Evolutionary conservation across 2,888 invertebrate genomes (phyloP).

Genomic region (Lepidochitona cinerea): DNA sequence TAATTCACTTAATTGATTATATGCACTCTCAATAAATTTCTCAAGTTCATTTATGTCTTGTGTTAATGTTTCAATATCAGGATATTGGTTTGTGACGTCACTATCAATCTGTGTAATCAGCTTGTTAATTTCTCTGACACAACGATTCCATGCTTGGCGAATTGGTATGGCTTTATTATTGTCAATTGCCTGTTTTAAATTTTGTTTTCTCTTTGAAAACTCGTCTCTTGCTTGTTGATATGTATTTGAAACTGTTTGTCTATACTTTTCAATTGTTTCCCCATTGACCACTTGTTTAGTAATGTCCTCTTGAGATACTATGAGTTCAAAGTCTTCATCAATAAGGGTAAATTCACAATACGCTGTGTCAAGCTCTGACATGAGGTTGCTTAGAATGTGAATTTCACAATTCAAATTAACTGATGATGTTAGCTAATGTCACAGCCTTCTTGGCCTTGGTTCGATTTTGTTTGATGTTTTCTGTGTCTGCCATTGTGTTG

Average conservation of each 20-base stretch:
- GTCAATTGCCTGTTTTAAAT: background rate
- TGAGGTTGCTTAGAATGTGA: background rate
- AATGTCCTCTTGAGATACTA: background rate
- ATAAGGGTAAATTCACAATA: background rate
- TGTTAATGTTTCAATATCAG: background rate
- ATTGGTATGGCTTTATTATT: background rate
- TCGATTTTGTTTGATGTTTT: background rate
- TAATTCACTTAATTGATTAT: background rate
- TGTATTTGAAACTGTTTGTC: background rate
- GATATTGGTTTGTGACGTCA: too few species aligned
- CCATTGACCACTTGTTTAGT: background rate
- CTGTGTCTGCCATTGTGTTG: background rate
- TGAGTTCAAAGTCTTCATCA: background rate
- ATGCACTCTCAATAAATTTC: background rate
- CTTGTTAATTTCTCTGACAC: background rate
- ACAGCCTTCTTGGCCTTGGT: background rate
- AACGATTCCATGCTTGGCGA: background rate
- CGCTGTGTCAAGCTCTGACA: background rate
- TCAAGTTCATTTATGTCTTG: background rate
- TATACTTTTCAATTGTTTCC: background rate
- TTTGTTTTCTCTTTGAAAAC: background rate
- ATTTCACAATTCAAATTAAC: background rate
- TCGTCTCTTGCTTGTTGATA: background rate
- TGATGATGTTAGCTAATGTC: background rate
- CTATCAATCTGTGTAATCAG: too few species aligned